Base-by-base conservation (phyloP, 1,140 invertebrate genomes). In the Heliconius hermathena region DNA sequence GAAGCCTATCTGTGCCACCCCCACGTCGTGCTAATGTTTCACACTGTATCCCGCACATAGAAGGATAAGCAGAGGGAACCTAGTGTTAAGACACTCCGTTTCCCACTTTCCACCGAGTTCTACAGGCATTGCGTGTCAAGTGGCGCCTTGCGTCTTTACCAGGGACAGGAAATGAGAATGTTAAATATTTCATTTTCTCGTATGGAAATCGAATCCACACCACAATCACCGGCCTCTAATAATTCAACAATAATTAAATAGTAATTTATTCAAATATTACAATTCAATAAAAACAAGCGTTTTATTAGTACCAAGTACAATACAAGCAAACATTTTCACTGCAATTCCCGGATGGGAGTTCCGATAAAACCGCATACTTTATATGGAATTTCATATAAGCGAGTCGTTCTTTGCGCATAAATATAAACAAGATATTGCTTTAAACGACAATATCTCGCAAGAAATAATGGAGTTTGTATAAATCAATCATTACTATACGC, bases 1-100 rank as follows among this genome's bases (percentile, higher is more conserved):
- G 72, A 76, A 79, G 76, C 77, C 81, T 81, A 71, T 77, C 76
- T 60, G 73, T 72, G 76, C 72, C 57, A 79, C 73, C 77, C 73
- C 41, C 13, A 46, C 41, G 41, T 46, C 13, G 4, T 16, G 41
- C 13, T 46, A 13, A 16, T 46, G 4, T 46, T 46, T 46, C 13
- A 46, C 13, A 16, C 4, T 46, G 41, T 4, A 46, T 16, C 41
- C 41, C 41, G 41, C 41, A 16, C 13, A 46, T 46, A 46, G 13
- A 0, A 46, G 2, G 11, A 3, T 13, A 46, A 46, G 41, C 11
- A 46, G 3, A 46, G 11, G 41, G 41, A 41, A 13, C 41, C 41
- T 46, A 46, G 13, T 46, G 41, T 46, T 41, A 4, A 0, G 3
- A 13, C 41, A 3, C 13, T 46, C 41, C n/a, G n/a, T n/a, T n/a